Evolutionary conservation across 1,140 invertebrate genomes (phyloP), one percentile per base, ranked within the genome.

Genomic region (Anoplophora glabripennis): DNA sequence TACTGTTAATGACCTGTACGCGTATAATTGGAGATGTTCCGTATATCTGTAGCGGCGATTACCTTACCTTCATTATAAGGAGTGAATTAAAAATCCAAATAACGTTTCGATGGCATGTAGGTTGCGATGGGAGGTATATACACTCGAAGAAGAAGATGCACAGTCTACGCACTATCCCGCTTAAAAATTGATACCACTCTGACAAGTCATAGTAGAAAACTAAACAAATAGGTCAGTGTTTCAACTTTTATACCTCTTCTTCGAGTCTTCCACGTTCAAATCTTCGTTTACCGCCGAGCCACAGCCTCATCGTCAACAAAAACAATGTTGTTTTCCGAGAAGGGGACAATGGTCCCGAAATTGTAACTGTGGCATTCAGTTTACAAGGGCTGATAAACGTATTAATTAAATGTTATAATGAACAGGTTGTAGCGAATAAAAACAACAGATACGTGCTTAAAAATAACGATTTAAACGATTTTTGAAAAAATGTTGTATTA

Each of bases 181-280:
- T 36, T 28, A 49, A 54, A 14, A 54, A 42, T 14, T 14, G 34
- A 42, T 14, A n/a, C 9, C 36, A 12, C 17, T 54, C 40, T 17
- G 33, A 54, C 34, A 28, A 44, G 38, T 21, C 52, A 54, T 54
- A 54, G 37, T 61, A 64, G 55, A 58, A 64, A 64, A 67, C 65
- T 67, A 55, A 64, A 67, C 65, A 67, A 67, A 64, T 67, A 67
- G 65, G 65, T 67, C 65, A 67, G 59, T 67, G 54, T 61, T 58
- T 54, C 63, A 61, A 64, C 61, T 67, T 67, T 59, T 67, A 67
- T 67, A 67, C 53, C 21, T 28, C 21, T 28, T 28, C 21, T 28
- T 28, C 21, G 21, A 28, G 45, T 44, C 40, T 51, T 59, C 57
- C 47, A n/a, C 38, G 4, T 12, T 40, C 11, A n/a, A 12, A 40